Conservation (phyloP, 2,888 invertebrate species). For the Suillia variegata region DNA sequence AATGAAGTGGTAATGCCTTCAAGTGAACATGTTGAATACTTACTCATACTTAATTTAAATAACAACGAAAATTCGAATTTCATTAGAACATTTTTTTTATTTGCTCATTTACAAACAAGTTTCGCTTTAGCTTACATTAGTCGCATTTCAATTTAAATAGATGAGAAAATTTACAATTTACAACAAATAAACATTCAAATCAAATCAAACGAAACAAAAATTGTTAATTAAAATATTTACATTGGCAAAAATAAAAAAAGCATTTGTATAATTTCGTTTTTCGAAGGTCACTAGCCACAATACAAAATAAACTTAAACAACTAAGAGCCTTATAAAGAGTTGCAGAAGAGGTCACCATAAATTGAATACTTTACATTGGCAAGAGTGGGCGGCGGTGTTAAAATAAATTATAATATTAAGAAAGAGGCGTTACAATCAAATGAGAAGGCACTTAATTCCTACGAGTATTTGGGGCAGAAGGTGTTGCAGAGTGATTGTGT, state of each 20-base stretch:
- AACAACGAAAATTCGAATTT: not conserved
- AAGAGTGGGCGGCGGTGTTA: conserved; percentile 4
- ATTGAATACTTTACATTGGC: not conserved
- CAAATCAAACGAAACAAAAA: not conserved
- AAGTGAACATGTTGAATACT: too few relatives aligned
- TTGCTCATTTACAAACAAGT: not conserved
- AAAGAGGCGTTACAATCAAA: conserved; percentile 4
- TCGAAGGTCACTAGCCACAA: conserved; percentile 18
- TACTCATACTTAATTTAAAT: too few relatives aligned
- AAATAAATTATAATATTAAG: conserved; percentile 22
- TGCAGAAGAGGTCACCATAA: not conserved
- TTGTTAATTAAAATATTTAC: not conserved
- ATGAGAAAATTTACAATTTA: too few relatives aligned
- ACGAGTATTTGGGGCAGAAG: conserved; percentile 46
- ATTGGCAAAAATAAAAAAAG: not conserved
- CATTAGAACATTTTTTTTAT: not conserved
- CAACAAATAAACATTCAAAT: not conserved
- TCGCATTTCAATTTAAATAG: too few relatives aligned
- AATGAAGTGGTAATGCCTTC: too few relatives aligned
- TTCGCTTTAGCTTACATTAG: not conserved
- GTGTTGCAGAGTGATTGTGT: conserved; percentile 32
- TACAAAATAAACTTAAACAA: conserved; percentile 3
- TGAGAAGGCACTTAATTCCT: conserved; percentile 28
- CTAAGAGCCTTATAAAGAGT: conserved; percentile 6
- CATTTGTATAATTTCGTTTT: not conserved